phyloP scores from a whole-genome alignment of 2,113 vertebrate species.

The Stomatorhinus ivindoensis region DNA sequence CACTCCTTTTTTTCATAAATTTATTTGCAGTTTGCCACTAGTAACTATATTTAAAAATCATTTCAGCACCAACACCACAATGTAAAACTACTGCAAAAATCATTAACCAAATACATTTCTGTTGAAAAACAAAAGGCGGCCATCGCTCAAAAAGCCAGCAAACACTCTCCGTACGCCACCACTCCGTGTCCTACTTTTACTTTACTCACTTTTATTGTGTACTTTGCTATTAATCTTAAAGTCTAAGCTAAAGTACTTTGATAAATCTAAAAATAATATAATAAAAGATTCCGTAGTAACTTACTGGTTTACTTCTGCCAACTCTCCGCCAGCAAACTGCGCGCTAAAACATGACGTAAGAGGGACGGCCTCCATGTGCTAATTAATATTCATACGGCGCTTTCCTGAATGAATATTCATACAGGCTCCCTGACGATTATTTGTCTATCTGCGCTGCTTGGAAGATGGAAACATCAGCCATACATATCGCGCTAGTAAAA shows the following conservation, averaged over 20 bases:
- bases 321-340: conserved; percentile 45
- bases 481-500: background rate
- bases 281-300: background rate
- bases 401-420: background rate
- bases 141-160: background rate
- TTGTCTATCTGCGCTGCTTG: background rate
- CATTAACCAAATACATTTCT: too few relatives aligned
- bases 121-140: too few relatives aligned
- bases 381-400: background rate
- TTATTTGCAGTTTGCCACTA: background rate
- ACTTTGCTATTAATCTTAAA: background rate
- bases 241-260: background rate
- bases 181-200: background rate
- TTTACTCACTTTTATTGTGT: background rate
- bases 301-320: background rate
- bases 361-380: background rate
- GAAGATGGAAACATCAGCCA: background rate
- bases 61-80: background rate
- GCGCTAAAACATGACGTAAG: conserved; percentile 53
- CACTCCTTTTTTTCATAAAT: background rate
- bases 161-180: background rate
- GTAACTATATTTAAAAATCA: background rate
- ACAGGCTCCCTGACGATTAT: background rate
- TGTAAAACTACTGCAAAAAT: too few relatives aligned
- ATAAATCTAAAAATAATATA: background rate